phyloP scores from a whole-genome alignment of 2,888 invertebrate genomes.

The Lamproptera curius region DNA sequence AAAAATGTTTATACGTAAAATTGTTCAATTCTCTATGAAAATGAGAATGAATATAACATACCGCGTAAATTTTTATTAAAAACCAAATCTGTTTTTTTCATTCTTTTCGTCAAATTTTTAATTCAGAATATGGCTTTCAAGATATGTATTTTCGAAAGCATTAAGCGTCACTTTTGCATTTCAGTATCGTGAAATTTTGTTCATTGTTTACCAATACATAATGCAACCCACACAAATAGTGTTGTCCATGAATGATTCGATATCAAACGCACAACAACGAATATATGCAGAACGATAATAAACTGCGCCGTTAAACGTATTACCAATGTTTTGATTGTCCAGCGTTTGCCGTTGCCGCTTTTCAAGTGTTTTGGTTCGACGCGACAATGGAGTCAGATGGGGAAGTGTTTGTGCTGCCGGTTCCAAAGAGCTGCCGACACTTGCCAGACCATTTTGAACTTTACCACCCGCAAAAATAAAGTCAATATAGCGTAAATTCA shows the following conservation, averaged over 20 bases:
- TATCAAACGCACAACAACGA: constrained; percentile 12
- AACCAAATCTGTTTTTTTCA: too few species aligned
- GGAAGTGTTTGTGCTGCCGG: constrained; percentile 56
- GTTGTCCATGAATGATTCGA: background rate
- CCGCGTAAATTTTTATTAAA: too few species aligned
- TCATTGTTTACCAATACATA: too few species aligned
- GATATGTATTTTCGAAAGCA: too few species aligned
- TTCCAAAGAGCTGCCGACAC: background rate
- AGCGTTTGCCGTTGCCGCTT: constrained; percentile 48
- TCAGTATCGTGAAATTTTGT: too few species aligned
- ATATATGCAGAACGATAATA: constrained; percentile 39
- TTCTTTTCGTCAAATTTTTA: too few species aligned
- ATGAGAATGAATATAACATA: too few species aligned
- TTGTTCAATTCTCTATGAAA: too few species aligned
- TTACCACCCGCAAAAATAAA: background rate
- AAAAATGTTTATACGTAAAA: too few species aligned
- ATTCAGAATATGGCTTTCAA: too few species aligned
- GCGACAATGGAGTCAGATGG: constrained; percentile 61
- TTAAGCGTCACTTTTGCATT: too few species aligned
- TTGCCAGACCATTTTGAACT: constrained; percentile 5
- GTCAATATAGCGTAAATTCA: background rate
- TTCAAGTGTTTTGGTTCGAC: constrained; percentile 66
- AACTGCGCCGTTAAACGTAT: constrained; percentile 58
- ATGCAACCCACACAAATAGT: too few species aligned
- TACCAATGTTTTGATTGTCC: constrained; percentile 69